Evolutionary conservation across 2,888 invertebrate genomes (phyloP).

Genomic region (Eristalis arbustorum): DNA sequence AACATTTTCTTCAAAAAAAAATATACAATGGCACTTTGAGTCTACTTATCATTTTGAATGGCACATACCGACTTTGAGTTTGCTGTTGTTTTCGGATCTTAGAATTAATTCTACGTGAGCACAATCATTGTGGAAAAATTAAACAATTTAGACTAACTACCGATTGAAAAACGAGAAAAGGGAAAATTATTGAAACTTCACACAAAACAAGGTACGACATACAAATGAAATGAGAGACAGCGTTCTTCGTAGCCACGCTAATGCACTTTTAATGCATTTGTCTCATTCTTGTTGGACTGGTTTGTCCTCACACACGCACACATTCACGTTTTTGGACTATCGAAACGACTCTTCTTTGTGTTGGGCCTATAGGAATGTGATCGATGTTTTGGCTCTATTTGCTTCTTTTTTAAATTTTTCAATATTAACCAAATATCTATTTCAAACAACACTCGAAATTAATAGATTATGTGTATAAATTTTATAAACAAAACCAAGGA

Average conservation of each 20-base stretch:
- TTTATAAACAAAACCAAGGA: constrained; percentile 50
- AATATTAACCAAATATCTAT: neutral
- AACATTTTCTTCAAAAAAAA: constrained; percentile 72
- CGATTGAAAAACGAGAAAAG: constrained; percentile 11
- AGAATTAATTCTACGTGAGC: too few relatives aligned
- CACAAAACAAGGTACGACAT: constrained; percentile 23
- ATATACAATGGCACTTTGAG: constrained; percentile 10
- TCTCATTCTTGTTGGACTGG: constrained; percentile 67
- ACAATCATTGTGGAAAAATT: constrained; percentile 19
- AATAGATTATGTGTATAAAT: neutral
- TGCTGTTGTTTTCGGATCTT: neutral
- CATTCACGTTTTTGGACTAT: constrained; percentile 28
- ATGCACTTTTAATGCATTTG: constrained; percentile 66
- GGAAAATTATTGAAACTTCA: constrained; percentile 24
- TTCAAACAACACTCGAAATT: neutral
- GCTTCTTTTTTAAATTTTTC: neutral
- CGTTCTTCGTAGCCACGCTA: constrained; percentile 51
- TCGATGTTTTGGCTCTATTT: neutral
- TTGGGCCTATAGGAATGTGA: constrained; percentile 50
- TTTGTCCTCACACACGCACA: constrained; percentile 37
- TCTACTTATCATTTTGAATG: constrained; percentile 51
- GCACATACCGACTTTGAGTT: constrained; percentile 15
- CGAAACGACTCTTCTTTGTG: constrained; percentile 54
- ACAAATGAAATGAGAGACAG: constrained; percentile 21
- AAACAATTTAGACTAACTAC: constrained; percentile 20